Percentiles rank a stretch among this genome's conserved stretches.
These are phyloP conservation scores for Rhopalosiphum nymphaeae DNA, from an alignment of 2,888 invertebrate genomes.

Conservation along the genomic window DNA sequence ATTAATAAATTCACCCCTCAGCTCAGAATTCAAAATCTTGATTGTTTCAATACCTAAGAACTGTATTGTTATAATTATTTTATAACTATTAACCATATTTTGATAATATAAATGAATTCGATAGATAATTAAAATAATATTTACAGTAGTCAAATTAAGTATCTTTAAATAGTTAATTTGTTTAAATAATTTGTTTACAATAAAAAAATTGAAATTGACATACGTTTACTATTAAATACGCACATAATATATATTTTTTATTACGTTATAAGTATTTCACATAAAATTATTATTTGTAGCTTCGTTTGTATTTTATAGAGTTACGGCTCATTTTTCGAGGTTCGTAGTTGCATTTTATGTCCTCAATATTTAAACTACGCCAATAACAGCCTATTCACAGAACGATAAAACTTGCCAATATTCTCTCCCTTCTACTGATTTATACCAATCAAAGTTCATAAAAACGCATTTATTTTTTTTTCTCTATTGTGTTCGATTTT, in stretches of 20 bases:
- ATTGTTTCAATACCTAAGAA: not conserved
- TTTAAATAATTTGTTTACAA: conserved; percentile 36
- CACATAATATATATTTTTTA: conserved; percentile 27
- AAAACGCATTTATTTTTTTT: conserved; percentile 1
- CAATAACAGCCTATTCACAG: conserved; percentile 58
- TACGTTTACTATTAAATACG: conserved; percentile 42
- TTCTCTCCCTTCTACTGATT: conserved; percentile 25
- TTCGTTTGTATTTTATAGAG: conserved; percentile 33
- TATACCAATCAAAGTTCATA: conserved; percentile 43
- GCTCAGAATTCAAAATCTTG: not conserved
- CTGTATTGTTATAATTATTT: not conserved
- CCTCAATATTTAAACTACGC: conserved; percentile 51
- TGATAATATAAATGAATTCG: not conserved
- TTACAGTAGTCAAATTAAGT: not conserved
- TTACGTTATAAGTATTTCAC: conserved; percentile 54
- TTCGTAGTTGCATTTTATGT: conserved; percentile 44
- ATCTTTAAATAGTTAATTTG: conserved; percentile 39
- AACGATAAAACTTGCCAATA: conserved; percentile 61
- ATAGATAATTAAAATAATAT: not conserved
- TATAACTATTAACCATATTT: not conserved
- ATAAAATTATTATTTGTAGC: conserved; percentile 58
- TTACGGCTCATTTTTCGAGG: conserved; percentile 48
- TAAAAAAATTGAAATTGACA: conserved; percentile 30
- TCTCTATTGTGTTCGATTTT: conserved; percentile 46
- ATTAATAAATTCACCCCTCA: too few relatives aligned